phyloP scores from a whole-genome alignment of 1,140 invertebrate genomes.

The Odontomachus brunneus region DNA sequence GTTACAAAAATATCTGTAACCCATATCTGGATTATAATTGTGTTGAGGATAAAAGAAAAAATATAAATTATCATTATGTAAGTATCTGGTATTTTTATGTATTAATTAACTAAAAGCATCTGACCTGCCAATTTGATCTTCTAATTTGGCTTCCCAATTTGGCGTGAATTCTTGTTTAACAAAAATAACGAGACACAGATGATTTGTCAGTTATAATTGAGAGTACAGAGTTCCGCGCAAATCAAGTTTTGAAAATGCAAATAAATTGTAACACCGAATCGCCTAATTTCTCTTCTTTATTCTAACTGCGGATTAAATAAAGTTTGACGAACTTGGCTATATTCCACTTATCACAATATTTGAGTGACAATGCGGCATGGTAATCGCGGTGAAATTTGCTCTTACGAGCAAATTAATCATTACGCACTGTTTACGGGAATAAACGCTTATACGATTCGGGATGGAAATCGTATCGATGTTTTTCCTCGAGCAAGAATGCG shows the following conservation, averaged over 20 bases:
- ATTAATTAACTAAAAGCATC: no score
- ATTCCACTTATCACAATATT: not conserved
- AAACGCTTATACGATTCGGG: not conserved
- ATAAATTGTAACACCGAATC: not conserved
- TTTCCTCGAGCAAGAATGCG: not conserved
- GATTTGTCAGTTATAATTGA: not conserved
- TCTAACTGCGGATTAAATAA: not conserved
- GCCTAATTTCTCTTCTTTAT: no score
- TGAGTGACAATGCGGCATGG: not conserved
- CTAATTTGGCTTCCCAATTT: no score
- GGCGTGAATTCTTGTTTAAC: not conserved
- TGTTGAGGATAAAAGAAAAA: not conserved
- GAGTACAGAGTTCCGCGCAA: not conserved
- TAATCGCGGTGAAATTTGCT: not conserved
- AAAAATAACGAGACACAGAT: not conserved
- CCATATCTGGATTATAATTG: not conserved
- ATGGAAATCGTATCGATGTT: conserved; percentile 1
- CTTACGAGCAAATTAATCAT: conserved; percentile 13
- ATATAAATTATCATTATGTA: not conserved
- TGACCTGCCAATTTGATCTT: no score
- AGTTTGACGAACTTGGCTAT: not conserved
- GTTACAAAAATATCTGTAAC: no score
- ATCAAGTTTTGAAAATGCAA: not conserved
- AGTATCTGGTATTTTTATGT: no score
- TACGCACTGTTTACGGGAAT: not conserved